Evolutionary conservation across 1,140 invertebrate species (phyloP).

Genomic region (Lasaia peninsularis): DNA sequence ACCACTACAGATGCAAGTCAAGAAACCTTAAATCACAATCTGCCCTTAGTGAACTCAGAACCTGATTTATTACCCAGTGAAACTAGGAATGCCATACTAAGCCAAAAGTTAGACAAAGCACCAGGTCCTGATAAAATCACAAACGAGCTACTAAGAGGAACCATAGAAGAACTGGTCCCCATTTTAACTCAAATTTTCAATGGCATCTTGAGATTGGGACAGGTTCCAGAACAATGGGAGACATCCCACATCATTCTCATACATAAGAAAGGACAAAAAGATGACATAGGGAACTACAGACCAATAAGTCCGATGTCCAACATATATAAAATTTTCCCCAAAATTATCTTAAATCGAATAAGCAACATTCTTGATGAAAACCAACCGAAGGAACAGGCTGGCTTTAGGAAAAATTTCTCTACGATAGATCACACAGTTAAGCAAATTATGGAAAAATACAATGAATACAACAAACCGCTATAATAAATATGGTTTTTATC

Average conservation of each 20-base stretch:
- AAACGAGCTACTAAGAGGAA: constrained; percentile 17
- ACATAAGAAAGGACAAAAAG: constrained; percentile 21
- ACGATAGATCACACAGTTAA: too few species aligned
- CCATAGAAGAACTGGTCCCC: constrained; percentile 12
- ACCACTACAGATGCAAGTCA: neutral
- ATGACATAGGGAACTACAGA: constrained; percentile 7
- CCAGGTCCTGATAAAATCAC: neutral
- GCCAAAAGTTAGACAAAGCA: constrained; percentile 23
- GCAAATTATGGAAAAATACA: too few species aligned
- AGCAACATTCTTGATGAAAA: too few species aligned
- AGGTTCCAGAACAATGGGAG: constrained; percentile 1
- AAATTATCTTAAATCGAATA: too few species aligned
- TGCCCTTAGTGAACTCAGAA: neutral
- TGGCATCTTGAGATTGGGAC: neutral
- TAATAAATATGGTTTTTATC: constrained; percentile 17
- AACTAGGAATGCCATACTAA: constrained; percentile 16
- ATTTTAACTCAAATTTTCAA: constrained; percentile 17
- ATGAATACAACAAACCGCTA: neutral
- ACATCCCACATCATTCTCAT: constrained; percentile 16
- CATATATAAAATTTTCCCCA: neutral
- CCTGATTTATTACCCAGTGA: constrained; percentile 17
- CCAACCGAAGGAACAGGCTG: too few species aligned
- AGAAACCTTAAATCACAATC: constrained; percentile 8
- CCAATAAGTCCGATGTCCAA: neutral
- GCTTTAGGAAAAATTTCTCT: too few species aligned